These are phyloP conservation scores for Aphelocoma californica DNA, from an alignment of 2,797 vertebrate genomes.

Conservation along the genomic window DNA sequence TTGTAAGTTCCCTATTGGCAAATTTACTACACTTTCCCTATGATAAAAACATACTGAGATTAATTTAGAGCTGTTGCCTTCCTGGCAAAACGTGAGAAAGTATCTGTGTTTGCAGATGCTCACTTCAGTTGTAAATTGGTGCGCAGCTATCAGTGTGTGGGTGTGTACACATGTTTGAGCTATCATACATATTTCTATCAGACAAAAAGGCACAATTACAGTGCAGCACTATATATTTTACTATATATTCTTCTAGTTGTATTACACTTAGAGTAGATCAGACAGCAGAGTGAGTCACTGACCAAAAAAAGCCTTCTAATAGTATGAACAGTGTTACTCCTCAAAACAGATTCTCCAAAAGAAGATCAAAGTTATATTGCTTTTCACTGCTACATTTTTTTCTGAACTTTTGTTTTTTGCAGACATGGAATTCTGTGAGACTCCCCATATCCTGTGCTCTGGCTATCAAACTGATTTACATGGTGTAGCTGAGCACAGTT, in stretches of 20 bases:
- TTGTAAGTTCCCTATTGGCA: background rate
- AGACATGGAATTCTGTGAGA: slow-evolving; percentile 92
- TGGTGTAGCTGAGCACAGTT: slow-evolving; percentile 79
- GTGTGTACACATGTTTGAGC: background rate
- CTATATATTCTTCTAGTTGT: background rate
- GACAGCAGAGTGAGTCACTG: background rate
- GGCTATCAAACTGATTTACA: slow-evolving; percentile 85
- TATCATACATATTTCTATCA: background rate
- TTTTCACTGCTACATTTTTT: background rate
- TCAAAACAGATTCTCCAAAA: background rate
- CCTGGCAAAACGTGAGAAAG: background rate
- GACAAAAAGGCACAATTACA: slow-evolving; percentile 17
- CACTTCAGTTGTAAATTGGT: background rate
- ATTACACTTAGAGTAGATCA: background rate
- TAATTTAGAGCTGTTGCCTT: background rate
- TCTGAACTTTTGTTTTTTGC: slow-evolving; percentile 30
- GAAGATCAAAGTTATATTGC: background rate
- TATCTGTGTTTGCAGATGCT: background rate
- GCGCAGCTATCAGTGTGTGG: background rate
- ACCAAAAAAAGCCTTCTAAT: background rate
- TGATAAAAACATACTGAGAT: background rate
- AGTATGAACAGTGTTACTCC: background rate
- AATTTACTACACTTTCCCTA: background rate
- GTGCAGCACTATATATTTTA: background rate
- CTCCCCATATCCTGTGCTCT: slow-evolving; percentile 83